Percentiles rank a stretch among this genome's conserved stretches.
Conservation (phyloP, 2,113 vertebrate genomes). For the Chauna torquata region DNA sequence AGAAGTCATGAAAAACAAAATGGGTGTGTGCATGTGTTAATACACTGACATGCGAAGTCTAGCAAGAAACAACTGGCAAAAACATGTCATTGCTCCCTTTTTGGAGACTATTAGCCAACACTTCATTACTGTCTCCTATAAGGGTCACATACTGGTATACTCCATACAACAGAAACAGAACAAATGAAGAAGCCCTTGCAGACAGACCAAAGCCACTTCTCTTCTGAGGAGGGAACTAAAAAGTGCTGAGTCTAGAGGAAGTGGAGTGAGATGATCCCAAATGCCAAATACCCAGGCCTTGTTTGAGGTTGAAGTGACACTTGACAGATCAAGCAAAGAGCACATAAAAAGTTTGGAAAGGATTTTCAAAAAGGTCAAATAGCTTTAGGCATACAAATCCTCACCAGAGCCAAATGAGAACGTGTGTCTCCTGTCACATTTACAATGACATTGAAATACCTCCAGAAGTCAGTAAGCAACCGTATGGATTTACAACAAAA, state of each 20-base stretch:
- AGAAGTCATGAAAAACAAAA: background rate
- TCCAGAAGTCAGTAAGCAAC: background rate
- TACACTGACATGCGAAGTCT: background rate
- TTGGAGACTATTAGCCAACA: background rate
- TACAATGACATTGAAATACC: background rate
- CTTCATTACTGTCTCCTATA: background rate
- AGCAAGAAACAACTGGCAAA: background rate
- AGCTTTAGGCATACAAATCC: background rate
- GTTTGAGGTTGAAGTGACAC: background rate
- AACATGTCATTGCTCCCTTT: background rate
- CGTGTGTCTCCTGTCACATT: rapidly evolving
- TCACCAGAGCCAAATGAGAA: background rate
- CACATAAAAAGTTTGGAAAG: background rate
- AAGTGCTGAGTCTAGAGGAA: background rate
- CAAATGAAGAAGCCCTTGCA: background rate
- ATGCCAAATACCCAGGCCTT: background rate
- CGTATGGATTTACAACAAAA: background rate
- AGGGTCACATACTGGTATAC: background rate
- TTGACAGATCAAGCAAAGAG: background rate
- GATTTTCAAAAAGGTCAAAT: background rate
- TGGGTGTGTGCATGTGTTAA: background rate
- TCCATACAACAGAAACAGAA: background rate
- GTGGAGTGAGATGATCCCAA: background rate
- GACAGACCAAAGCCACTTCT: background rate
- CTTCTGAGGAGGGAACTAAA: background rate